Evolutionary conservation across 2,888 invertebrate species (phyloP).

Genomic region (Mantis religiosa): DNA sequence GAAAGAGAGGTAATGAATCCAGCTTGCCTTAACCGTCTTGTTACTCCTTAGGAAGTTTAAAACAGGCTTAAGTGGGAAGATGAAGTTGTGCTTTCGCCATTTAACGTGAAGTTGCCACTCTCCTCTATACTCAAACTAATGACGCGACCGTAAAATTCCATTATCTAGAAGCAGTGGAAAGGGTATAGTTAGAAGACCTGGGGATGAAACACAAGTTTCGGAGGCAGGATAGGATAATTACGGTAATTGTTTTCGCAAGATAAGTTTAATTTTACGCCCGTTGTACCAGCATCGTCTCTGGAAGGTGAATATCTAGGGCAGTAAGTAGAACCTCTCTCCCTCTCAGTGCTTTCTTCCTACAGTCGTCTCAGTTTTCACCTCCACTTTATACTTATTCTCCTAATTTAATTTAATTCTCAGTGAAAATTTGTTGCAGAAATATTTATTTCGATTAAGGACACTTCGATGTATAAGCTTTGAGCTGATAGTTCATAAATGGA

Average conservation of each 20-base stretch:
- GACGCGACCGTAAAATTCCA: constrained; percentile 6
- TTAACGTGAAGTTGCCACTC: constrained; percentile 5
- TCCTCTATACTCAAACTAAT: constrained; percentile 1
- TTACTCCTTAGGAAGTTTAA: neutral
- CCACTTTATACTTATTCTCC: too few relatives aligned
- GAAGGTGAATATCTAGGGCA: neutral
- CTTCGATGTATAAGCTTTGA: too few relatives aligned
- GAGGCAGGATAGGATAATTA: neutral
- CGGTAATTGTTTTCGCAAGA: constrained; percentile 7
- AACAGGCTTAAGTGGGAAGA: neutral
- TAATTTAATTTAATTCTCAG: too few relatives aligned
- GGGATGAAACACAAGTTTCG: neutral
- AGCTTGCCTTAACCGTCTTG: neutral
- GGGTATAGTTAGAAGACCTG: neutral
- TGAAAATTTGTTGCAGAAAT: too few relatives aligned
- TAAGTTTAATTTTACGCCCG: constrained; percentile 8
- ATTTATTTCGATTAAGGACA: too few relatives aligned
- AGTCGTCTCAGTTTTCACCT: too few relatives aligned
- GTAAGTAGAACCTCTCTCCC: neutral
- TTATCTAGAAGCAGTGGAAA: neutral
- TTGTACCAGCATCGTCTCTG: neutral
- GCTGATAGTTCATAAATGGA: too few relatives aligned
- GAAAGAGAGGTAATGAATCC: neutral
- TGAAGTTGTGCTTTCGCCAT: neutral
- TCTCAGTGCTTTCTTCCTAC: too few relatives aligned